Conservation (phyloP, 1,140 invertebrate species). For the Cotesia typhae region DNA sequence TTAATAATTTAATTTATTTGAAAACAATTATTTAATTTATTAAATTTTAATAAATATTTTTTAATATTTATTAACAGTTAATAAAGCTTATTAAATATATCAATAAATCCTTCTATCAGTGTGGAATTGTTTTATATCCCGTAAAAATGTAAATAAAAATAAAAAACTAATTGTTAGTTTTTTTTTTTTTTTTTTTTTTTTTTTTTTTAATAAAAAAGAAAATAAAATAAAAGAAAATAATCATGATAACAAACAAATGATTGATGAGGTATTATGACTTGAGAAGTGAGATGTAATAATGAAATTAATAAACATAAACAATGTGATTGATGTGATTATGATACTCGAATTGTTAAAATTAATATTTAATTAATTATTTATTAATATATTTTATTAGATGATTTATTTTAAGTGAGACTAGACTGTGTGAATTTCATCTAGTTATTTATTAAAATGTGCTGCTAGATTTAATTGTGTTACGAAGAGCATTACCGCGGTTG, state of each 20-base stretch:
- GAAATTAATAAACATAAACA: background rate
- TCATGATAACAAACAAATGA: constrained; percentile 38
- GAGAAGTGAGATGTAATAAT: constrained; percentile 29
- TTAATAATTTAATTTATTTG: no score
- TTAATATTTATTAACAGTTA: no score
- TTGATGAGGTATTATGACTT: constrained; percentile 39
- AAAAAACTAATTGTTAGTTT: no score
- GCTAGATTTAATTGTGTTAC: background rate
- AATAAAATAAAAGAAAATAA: constrained; percentile 21
- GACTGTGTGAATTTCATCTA: background rate
- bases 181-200: background rate
- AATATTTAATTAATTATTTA: background rate
- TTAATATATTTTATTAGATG: background rate
- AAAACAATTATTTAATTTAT: no score
- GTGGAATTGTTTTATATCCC: no score
- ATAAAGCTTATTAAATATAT: no score
- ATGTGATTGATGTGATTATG: background rate
- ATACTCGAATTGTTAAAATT: background rate
- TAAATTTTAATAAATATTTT: no score
- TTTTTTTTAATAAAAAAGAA: background rate
- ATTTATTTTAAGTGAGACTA: background rate
- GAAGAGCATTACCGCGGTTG: constrained; percentile 33
- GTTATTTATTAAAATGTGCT: no score
- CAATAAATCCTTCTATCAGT: no score
- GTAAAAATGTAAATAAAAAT: no score